These are phyloP conservation scores for Clarias batrachus DNA, from an alignment of 2,113 vertebrate species.

Conservation along the genomic window DNA sequence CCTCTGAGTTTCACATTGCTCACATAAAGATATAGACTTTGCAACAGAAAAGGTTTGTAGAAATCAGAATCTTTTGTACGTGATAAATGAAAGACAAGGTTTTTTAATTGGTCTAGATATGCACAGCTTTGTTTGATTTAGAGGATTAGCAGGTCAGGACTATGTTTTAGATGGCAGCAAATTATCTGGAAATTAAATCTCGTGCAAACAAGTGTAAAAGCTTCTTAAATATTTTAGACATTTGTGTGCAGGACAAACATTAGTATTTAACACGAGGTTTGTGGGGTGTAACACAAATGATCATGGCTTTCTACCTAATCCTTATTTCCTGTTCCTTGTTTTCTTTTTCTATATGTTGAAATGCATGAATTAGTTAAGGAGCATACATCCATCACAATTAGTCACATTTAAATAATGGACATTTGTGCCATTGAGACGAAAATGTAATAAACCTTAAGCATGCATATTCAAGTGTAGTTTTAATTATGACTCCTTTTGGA, in stretches of 20 bases:
- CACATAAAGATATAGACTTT: too few relatives aligned
- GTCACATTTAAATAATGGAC: not conserved
- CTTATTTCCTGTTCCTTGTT: not conserved
- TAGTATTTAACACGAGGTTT: not conserved
- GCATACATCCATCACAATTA: not conserved
- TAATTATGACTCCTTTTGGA: not conserved
- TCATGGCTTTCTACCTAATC: not conserved
- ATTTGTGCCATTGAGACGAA: not conserved
- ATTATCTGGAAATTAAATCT: constrained; percentile 21
- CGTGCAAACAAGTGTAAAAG: constrained; percentile 16
- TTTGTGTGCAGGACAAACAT: not conserved
- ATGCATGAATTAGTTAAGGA: not conserved
- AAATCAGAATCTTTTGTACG: too few relatives aligned
- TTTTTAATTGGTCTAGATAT: not conserved
- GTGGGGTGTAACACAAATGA: not conserved
- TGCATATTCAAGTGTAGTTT: not conserved
- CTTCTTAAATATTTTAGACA: constrained; percentile 15
- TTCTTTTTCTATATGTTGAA: not conserved
- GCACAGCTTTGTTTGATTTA: constrained; percentile 13
- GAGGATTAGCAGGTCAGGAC: constrained; percentile 9
- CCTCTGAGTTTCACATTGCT: too few relatives aligned
- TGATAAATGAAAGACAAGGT: too few relatives aligned
- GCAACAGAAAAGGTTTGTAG: too few relatives aligned
- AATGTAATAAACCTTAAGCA: not conserved
- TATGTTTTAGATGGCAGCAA: not conserved